phyloP scores from a whole-genome alignment of 2,888 invertebrate genomes.

The Chymomyza amoena region DNA sequence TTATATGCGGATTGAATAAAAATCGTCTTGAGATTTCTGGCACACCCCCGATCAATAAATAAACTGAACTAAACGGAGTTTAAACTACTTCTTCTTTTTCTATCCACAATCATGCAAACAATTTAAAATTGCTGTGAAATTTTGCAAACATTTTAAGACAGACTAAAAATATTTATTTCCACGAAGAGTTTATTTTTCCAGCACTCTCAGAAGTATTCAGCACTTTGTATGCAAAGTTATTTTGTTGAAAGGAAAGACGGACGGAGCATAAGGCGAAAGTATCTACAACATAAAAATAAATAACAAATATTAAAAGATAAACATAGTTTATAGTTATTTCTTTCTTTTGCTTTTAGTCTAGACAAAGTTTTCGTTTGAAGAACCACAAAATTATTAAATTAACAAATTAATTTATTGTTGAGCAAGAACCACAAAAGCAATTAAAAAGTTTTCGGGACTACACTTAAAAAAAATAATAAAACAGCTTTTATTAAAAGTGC shows the following conservation, averaged over 20 bases:
- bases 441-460: conserved; percentile 13
- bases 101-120: background rate
- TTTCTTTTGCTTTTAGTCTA: background rate
- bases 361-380: background rate
- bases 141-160: background rate
- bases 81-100: background rate
- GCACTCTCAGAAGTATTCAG: background rate
- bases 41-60: no score
- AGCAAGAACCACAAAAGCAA: conserved; percentile 12
- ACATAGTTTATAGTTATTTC: background rate
- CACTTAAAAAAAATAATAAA: background rate
- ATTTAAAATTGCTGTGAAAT: background rate
- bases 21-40: no score
- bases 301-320: background rate
- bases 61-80: background rate
- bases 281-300: background rate
- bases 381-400: conserved; percentile 14
- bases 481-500: no score
- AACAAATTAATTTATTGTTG: conserved; percentile 11
- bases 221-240: background rate
- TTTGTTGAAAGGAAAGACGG: background rate
- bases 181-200: background rate
- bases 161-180: conserved; percentile 3
- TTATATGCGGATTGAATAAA: no score
- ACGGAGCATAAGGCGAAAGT: background rate